A percentile compares a stretch with the other conserved stretches of the same genome.
phyloP scores from a whole-genome alignment of 2,113 vertebrate species.

The Urocolius indicus region DNA sequence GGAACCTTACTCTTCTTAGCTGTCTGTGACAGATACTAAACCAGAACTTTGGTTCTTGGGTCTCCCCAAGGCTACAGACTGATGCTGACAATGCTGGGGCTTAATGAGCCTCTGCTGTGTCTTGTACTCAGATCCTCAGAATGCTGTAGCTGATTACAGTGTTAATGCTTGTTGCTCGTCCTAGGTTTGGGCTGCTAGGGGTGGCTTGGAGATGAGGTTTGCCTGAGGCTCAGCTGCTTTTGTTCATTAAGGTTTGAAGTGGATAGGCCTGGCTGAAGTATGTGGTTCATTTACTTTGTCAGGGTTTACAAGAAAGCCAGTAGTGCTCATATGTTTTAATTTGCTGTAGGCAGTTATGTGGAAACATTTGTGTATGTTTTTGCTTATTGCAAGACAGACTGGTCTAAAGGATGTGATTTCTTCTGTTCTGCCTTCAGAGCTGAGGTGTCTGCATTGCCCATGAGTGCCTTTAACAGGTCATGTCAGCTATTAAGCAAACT shows the following conservation, averaged over 20 bases:
- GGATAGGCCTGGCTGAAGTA: background rate
- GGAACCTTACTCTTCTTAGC: background rate
- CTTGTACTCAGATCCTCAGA: too few relatives aligned
- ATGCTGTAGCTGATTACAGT: background rate
- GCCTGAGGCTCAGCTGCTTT: background rate
- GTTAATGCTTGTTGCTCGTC: background rate
- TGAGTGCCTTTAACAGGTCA: background rate
- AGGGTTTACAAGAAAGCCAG: background rate
- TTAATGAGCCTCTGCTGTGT: too few relatives aligned
- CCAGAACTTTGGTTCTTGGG: background rate
- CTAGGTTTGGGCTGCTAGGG: background rate
- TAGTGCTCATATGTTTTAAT: background rate
- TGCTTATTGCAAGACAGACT: background rate
- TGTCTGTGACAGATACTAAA: background rate
- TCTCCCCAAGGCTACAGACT: background rate
- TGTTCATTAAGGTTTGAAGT: background rate
- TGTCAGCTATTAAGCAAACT: background rate
- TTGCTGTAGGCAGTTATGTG: background rate
- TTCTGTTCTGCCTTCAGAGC: background rate
- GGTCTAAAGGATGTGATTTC: background rate
- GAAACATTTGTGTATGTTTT: background rate
- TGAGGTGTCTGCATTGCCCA: background rate
- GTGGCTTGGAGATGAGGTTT: background rate
- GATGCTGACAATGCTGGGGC: too few relatives aligned
- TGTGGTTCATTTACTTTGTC: background rate